Conservation (phyloP, 2,113 vertebrate genomes). For the Brachypodius melanocephalos region DNA sequence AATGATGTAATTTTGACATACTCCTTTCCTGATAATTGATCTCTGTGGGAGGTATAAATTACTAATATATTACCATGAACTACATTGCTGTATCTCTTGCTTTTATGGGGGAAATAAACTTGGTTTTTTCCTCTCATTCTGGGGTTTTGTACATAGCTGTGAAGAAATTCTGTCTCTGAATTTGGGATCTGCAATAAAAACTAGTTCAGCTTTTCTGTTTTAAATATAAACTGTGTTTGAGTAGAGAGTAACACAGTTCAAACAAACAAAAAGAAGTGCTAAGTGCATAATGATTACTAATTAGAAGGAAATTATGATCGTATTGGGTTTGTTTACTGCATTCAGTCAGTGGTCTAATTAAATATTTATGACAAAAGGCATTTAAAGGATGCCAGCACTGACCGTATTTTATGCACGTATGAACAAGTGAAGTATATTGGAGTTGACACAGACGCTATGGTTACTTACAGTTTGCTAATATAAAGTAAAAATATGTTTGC, state of each 20-base stretch:
- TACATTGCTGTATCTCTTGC: background rate
- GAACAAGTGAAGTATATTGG: slow-evolving; percentile 51
- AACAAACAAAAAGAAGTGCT: slow-evolving; percentile 13
- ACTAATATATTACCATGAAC: background rate
- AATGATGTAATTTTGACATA: background rate
- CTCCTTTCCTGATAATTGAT: background rate
- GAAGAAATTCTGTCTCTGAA: background rate
- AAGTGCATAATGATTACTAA: background rate
- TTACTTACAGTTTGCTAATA: slow-evolving; percentile 42
- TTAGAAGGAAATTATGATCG: slow-evolving; percentile 36
- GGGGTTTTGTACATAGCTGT: background rate
- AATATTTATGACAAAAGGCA: slow-evolving; percentile 57
- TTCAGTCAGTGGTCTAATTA: slow-evolving; percentile 47
- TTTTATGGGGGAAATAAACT: background rate
- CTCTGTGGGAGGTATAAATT: background rate
- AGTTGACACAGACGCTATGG: slow-evolving; percentile 27
- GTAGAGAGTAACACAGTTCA: background rate
- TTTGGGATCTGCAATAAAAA: background rate
- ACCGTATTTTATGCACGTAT: slow-evolving; percentile 54
- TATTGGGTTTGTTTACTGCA: background rate
- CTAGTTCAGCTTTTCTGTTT: background rate
- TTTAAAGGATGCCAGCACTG: slow-evolving; percentile 51
- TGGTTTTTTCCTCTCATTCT: background rate
- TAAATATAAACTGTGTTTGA: background rate
- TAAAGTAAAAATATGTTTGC: background rate